Evolutionary conservation across 2,888 invertebrate species (phyloP), one percentile per base, ranked within the genome.

Genomic region (Exocentrus adspersus): DNA sequence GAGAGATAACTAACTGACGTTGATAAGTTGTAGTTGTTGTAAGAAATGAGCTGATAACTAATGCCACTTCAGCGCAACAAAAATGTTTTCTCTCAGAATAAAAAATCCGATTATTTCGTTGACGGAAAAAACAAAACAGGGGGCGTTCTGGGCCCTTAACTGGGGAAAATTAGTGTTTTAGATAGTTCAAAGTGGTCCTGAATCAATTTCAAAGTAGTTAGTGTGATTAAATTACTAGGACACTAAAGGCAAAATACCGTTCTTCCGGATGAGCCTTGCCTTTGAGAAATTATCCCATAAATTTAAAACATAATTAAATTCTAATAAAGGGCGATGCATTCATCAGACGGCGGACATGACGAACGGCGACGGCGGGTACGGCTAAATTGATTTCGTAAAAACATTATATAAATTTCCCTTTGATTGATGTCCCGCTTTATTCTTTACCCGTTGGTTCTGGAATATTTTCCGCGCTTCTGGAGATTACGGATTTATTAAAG

Each of bases 301-400:
- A 54, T 43, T 42, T 43, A 54, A 54, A 54, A 28, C 28, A 54
- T 43, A 54, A 54, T 54, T 54, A 54, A 54, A 54, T 43, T 43
- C 54, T 45, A 54, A 43, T 54, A 54, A 54, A 54, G 37, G 21
- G 16, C 28, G 24, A 16, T 45, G 12, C 43, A 54, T 43, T 54
- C 54, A 54, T 54, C 54, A 54, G 43, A 24, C 43, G 30, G 17
- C 14, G 14, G 20, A 30, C 20, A 20, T 21, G 41, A 14, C 45
- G 2, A 17, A 20, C 17, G 7, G 17, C 14, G 5, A 30, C 20
- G 21, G 48, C 54, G 17, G 32, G 14, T 14, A 14, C 19, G 24
- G 46, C 32, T 17, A 57, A 57, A 57, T 46, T 46, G 57, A 57
- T 57, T 57, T 57, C 45, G 21, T 57, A 57, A 57, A 46, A 57